These are phyloP conservation scores for Cephalopholis sonnerati DNA, from an alignment of 2,113 vertebrate genomes.

Conservation along the genomic window DNA sequence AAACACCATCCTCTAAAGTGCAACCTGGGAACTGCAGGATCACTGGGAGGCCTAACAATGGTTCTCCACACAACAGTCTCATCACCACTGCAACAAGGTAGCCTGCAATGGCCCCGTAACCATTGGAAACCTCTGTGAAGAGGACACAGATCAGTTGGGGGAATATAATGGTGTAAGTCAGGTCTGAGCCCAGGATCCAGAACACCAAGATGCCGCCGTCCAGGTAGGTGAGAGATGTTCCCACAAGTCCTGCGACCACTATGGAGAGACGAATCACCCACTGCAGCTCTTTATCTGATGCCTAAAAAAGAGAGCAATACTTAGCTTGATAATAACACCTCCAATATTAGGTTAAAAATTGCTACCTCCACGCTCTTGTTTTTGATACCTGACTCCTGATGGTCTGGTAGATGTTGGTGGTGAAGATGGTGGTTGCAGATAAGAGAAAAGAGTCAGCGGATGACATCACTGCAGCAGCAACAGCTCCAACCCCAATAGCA, in stretches of 20 bases:
- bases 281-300: conserved; percentile 80
- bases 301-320: conserved; percentile 78
- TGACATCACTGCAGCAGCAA: conserved; percentile 10
- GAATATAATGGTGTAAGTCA: conserved; percentile 68
- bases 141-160: conserved; percentile 62
- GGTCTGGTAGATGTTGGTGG: conserved; percentile 13
- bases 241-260: conserved; percentile 68
- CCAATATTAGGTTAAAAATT: not conserved
- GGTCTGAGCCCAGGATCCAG: conserved; percentile 82
- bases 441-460: conserved; percentile 3
- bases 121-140: conserved; percentile 71
- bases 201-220: conserved; percentile 76
- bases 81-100: conserved; percentile 77
- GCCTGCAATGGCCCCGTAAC: conserved; percentile 74
- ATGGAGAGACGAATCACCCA: conserved; percentile 80
- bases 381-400: not conserved
- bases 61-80: conserved; percentile 80
- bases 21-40: conserved; percentile 78
- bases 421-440: conserved; percentile 5
- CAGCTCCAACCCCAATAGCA: not conserved
- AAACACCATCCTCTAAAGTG: conserved; percentile 53
- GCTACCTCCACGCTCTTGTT: not conserved
- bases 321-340: too few species aligned
- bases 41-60: conserved; percentile 69
- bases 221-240: conserved; percentile 74